Conservation (phyloP, 2,888 invertebrate species). For the Drosophila longiperda region DNA sequence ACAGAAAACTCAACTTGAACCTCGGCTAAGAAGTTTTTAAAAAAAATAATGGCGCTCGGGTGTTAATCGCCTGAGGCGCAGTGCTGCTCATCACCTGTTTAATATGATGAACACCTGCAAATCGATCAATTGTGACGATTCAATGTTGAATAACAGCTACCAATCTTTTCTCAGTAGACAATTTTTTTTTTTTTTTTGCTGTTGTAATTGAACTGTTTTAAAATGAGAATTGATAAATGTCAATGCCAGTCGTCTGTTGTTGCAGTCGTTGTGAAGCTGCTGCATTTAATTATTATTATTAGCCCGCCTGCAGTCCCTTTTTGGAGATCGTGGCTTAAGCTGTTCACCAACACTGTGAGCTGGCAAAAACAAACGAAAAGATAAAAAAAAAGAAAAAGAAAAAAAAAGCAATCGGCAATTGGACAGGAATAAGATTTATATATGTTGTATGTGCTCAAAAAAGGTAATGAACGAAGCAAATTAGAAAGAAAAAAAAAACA, state of each 20-base stretch:
- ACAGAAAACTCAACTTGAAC: conserved; percentile 23
- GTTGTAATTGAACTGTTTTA: conserved; percentile 5
- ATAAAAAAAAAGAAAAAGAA: conserved; percentile 4
- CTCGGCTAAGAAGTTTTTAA: conserved; percentile 45
- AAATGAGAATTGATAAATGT: conserved; percentile 5
- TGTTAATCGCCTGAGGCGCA: conserved; percentile 31
- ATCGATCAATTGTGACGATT: neutral
- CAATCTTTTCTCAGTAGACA: neutral
- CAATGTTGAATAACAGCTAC: neutral
- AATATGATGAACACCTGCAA: conserved; percentile 28
- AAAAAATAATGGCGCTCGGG: conserved; percentile 42
- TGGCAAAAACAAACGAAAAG: conserved; percentile 10
- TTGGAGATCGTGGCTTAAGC: conserved; percentile 1
- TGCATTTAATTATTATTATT: conserved; percentile 36
- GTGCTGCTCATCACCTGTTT: conserved; percentile 42
- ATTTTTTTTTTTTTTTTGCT: neutral
- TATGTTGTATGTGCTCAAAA: conserved; percentile 54
- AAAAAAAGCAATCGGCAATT: conserved; percentile 19
- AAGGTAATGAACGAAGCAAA: conserved; percentile 18
- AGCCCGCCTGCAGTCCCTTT: conserved; percentile 14
- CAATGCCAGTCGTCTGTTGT: conserved; percentile 11
- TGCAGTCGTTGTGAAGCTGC: conserved; percentile 19
- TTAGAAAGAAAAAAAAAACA: conserved; percentile 22
- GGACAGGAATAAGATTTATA: conserved; percentile 29
- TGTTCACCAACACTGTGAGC: neutral